Evolutionary conservation across 2,888 invertebrate genomes (phyloP).

Genomic region (Glomeris marginata): DNA sequence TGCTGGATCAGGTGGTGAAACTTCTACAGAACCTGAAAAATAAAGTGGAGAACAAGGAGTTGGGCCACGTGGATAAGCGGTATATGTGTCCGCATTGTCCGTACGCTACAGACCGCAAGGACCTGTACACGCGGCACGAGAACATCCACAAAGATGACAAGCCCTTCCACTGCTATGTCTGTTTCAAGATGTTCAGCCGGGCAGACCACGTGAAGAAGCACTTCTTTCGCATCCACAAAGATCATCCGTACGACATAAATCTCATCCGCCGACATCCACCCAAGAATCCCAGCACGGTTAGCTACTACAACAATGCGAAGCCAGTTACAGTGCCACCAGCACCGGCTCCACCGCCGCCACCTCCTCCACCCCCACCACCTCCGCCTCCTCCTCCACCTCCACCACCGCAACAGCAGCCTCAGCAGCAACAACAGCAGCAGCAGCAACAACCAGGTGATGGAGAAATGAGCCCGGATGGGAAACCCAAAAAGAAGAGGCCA

Average conservation of each 20-base stretch:
- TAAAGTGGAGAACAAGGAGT: slow-evolving; percentile 36
- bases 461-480: slow-evolving; percentile 11
- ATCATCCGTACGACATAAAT: slow-evolving; percentile 58
- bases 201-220: slow-evolving; percentile 92
- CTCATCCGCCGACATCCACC: slow-evolving; percentile 21
- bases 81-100: slow-evolving; percentile 78
- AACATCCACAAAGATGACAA: slow-evolving; percentile 88
- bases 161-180: slow-evolving; percentile 84
- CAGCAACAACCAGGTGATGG: slow-evolving; percentile 21
- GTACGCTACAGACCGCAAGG: slow-evolving; percentile 78
- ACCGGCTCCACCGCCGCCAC: slow-evolving; percentile 27
- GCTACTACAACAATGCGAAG: slow-evolving; percentile 5
- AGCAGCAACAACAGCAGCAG: slow-evolving; percentile 10
- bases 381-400: slow-evolving; percentile 22
- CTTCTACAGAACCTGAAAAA: slow-evolving; percentile 51
- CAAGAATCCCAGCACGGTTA: slow-evolving; percentile 17
- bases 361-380: slow-evolving; percentile 19
- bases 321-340: slow-evolving; percentile 25
- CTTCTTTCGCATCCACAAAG: slow-evolving; percentile 79
- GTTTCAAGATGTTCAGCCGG: slow-evolving; percentile 81
- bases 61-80: slow-evolving; percentile 31
- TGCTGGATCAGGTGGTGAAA: slow-evolving; percentile 54
- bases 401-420: slow-evolving; percentile 11
- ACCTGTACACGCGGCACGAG: slow-evolving; percentile 79
- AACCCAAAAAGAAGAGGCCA: slow-evolving; percentile 38